Conservation (phyloP, 2,113 vertebrate species). For the Alosa alosa region DNA sequence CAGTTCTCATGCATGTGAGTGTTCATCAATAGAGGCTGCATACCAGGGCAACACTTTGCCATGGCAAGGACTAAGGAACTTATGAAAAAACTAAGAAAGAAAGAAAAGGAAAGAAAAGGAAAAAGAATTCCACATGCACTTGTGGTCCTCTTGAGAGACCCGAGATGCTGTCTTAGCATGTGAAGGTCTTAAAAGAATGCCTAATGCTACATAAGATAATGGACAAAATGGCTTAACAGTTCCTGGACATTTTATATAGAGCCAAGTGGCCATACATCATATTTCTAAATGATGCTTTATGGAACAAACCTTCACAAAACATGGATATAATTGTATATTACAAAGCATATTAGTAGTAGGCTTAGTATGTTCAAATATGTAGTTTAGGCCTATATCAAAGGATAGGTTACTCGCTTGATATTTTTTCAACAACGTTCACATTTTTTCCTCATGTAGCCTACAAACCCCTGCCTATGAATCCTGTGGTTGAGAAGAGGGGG, state of each 20-base stretch:
- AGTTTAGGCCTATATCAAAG: not conserved
- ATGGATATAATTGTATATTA: not conserved
- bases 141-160: conserved; percentile 1
- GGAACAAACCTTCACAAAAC: not conserved
- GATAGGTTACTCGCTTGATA: not conserved
- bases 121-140: conserved; percentile 5
- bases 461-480: not conserved
- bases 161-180: not conserved
- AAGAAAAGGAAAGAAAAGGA: not conserved
- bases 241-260: not conserved
- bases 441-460: not conserved
- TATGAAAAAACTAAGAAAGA: not conserved
- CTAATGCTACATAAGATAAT: not conserved
- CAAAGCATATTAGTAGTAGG: too few species aligned
- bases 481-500: not conserved
- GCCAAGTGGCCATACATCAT: not conserved
- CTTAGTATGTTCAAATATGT: too few species aligned
- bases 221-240: not conserved
- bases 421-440: not conserved
- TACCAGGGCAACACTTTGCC: conserved; percentile 15
- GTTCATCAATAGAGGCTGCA: conserved; percentile 11
- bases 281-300: not conserved
- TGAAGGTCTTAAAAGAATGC: not conserved
- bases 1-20: conserved; percentile 1
- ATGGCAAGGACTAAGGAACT: not conserved